These are phyloP conservation scores for Echinometra lucunter DNA, from an alignment of 53 echinoderm and acorn worm genomes.

Conservation along the genomic window DNA sequence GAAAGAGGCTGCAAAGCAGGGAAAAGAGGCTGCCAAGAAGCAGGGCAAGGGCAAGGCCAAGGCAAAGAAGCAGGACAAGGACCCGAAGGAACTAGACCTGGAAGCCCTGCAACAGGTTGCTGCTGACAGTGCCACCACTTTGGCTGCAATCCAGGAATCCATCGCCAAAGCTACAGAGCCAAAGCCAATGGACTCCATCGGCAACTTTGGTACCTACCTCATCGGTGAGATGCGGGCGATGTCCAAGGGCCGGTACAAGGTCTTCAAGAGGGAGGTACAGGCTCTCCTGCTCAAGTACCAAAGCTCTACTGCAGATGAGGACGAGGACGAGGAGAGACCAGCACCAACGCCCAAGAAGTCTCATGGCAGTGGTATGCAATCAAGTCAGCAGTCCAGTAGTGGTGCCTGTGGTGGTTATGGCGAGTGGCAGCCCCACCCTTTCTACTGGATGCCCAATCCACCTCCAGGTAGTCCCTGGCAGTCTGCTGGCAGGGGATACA, in stretches of 20 bases:
- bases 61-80: constrained; percentile 59
- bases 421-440: constrained; percentile 33
- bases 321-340: constrained; percentile 61
- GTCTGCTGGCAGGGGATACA: constrained; percentile 55
- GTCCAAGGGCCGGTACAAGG: constrained; percentile 34
- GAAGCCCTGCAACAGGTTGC: constrained; percentile 63
- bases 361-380: constrained; percentile 2
- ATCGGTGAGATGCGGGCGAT: constrained; percentile 39
- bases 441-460: constrained; percentile 61
- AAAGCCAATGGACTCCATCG: constrained; percentile 46
- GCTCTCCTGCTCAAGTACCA: constrained; percentile 57
- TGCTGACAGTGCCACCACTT: constrained; percentile 52
- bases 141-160: constrained; percentile 54
- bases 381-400: constrained; percentile 25
- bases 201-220: constrained; percentile 48
- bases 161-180: constrained; percentile 55
- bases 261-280: constrained; percentile 62
- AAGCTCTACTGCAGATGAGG: constrained; percentile 52
- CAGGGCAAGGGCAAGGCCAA: constrained; percentile 54
- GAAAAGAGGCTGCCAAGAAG: constrained; percentile 43
- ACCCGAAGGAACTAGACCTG: constrained; percentile 59
- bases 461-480: constrained; percentile 62
- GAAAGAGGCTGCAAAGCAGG: constrained; percentile 62
- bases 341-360: constrained; percentile 62
- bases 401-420: constrained; percentile 43